Base-by-base conservation (phyloP, 1,140 invertebrate species). In the Ericerus pela region DNA sequence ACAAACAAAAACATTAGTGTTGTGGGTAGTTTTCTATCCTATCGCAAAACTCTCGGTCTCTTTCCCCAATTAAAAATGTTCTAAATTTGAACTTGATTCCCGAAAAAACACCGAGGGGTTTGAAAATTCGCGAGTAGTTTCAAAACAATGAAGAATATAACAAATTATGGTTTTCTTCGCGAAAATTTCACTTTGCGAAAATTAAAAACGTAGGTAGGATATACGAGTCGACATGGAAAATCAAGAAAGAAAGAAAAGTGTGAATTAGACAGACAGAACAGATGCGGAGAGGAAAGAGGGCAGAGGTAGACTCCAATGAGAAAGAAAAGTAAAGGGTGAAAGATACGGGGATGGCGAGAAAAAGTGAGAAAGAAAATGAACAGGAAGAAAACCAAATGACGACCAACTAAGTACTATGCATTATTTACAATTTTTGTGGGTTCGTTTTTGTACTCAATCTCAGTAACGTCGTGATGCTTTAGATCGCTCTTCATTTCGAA, bases 401-500 rank as follows among this genome's bases (percentile, higher is more conserved):
- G 30, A 8, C 8, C 8, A 33, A 16, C n/a, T 18, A 16, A 41
- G 20, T 8, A 41, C 37, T 14, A 41, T 18, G 5, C n/a, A n/a
- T n/a, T n/a, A n/a, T n/a, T n/a, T n/a, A n/a, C n/a, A n/a, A n/a
- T n/a, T n/a, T n/a, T n/a, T n/a, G n/a, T n/a, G n/a, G n/a, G 5
- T 6, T 47, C 41, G 2, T 10, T 47, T 47, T 47, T 47, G 14
- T 47, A 47, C 2, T 18, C 41, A 4, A 47, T 47, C 26, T 47
- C 41, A 10, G 41, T 47, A 22, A 47, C 16, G 16, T 47, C 41
- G 8, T 47, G 41, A 47, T 47, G 41, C 41, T 24, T 47, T 4
- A 47, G 18, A 47, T 47, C 41, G 41, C 20, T 47, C 14, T 47
- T 47, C 41, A 47, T 22, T 47, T 47, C 26, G 16, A 47, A 24